A percentile compares a stretch with the other conserved stretches of the same genome.
phyloP scores from a whole-genome alignment of 1,140 invertebrate genomes.

The Hylaeus anthracinus region DNA sequence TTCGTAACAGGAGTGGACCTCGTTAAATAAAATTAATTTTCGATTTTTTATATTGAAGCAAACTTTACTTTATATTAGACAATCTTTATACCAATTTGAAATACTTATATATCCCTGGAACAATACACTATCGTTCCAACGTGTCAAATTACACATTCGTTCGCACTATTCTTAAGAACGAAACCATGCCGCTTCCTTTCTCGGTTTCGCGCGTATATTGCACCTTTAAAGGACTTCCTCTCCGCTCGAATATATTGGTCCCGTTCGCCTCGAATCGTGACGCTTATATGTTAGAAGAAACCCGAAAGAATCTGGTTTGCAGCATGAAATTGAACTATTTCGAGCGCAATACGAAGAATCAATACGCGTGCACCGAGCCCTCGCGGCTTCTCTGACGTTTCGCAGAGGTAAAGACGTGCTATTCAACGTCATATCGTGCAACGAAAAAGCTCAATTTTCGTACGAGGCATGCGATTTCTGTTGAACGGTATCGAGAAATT shows the following conservation, averaged over 20 bases:
- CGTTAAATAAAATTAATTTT: no score
- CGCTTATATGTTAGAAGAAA: slow-evolving; percentile 29
- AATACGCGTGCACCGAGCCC: neutral
- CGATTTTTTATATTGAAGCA: no score
- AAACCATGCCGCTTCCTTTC: neutral
- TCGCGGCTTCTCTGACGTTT: slow-evolving; percentile 11
- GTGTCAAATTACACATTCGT: no score
- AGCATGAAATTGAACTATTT: slow-evolving; percentile 34
- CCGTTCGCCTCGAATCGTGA: neutral
- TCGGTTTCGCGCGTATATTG: neutral
- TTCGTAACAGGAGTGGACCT: no score
- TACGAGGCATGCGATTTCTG: neutral
- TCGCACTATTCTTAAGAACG: neutral
- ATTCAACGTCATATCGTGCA: neutral
- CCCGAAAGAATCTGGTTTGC: slow-evolving; percentile 35
- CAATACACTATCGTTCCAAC: no score
- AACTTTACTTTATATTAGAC: no score
- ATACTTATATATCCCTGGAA: no score
- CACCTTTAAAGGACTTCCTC: neutral
- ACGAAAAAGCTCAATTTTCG: neutral
- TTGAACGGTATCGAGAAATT: neutral
- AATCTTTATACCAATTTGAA: no score
- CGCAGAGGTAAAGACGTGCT: neutral
- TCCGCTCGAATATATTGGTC: neutral
- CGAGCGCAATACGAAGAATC: slow-evolving; percentile 12